These are phyloP conservation scores for Tenebrosternarchus preto DNA, from an alignment of 2,113 vertebrate genomes.

Conservation along the genomic window DNA sequence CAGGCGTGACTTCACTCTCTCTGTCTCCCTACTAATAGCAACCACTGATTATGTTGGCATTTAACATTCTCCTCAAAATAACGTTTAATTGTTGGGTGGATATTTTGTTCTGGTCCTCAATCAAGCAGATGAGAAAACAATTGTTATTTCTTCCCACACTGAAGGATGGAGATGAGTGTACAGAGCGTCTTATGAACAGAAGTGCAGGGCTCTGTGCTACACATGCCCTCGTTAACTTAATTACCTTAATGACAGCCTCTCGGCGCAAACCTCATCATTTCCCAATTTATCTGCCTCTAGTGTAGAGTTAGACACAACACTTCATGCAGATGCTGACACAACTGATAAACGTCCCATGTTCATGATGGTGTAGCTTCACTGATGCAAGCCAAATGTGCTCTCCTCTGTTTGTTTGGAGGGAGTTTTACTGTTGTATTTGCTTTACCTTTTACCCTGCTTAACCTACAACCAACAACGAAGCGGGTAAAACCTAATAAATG, in stretches of 20 bases:
- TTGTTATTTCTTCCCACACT: conserved; percentile 26
- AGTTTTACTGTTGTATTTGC: too few species aligned
- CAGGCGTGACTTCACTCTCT: not conserved
- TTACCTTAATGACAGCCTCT: conserved; percentile 55
- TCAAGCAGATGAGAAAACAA: conserved; percentile 51
- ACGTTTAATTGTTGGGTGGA: conserved; percentile 58
- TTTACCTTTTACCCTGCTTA: too few species aligned
- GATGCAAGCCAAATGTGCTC: conserved; percentile 61
- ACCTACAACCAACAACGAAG: too few species aligned
- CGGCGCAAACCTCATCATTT: conserved; percentile 55
- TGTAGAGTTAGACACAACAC: conserved; percentile 62
- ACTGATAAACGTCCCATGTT: conserved; percentile 68
- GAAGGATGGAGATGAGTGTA: not conserved
- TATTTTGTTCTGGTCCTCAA: conserved; percentile 46
- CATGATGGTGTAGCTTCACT: conserved; percentile 48
- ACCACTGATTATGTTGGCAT: conserved; percentile 33
- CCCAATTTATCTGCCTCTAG: conserved; percentile 64
- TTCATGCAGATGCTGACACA: conserved; percentile 70
- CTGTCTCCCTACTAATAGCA: not conserved
- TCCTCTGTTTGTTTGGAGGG: too few species aligned
- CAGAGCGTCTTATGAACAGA: conserved; percentile 26
- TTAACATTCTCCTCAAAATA: conserved; percentile 49
- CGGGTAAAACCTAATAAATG: too few species aligned
- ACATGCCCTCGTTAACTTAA: conserved; percentile 59
- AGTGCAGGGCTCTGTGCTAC: conserved; percentile 43